Percentiles rank a stretch among this genome's conserved stretches.
Conservation (phyloP, 2,888 invertebrate species). For the Drosophila mayaguana region DNA sequence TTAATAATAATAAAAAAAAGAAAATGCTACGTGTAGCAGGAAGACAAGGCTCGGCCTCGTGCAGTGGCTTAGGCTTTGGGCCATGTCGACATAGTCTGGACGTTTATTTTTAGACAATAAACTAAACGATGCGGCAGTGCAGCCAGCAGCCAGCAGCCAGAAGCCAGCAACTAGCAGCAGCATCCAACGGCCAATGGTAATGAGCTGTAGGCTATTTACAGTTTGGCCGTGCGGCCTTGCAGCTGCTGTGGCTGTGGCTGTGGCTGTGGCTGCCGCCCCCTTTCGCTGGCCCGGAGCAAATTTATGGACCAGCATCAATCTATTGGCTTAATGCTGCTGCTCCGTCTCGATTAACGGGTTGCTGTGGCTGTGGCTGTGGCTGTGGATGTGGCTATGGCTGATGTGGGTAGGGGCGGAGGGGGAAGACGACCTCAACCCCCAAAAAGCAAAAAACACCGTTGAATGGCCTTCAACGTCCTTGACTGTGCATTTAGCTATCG, state of each 20-base stretch:
- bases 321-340: conserved; percentile 60
- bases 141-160: conserved; percentile 31
- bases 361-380: conserved; percentile 4
- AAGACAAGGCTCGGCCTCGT: conserved; percentile 37
- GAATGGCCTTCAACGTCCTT: conserved; percentile 81
- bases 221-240: conserved; percentile 68
- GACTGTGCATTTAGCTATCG: conserved; percentile 62
- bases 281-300: conserved; percentile 47
- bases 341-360: conserved; percentile 59
- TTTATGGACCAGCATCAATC: conserved; percentile 75
- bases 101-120: conserved; percentile 77
- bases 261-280: conserved; percentile 28
- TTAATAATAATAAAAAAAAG: conserved; percentile 77
- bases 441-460: conserved; percentile 60
- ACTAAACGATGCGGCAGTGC: conserved; percentile 57
- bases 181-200: conserved; percentile 69
- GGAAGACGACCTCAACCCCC: conserved; percentile 54
- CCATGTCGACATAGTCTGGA: conserved; percentile 38
- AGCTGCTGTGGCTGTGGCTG: conserved; percentile 28
- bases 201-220: conserved; percentile 78
- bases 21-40: conserved; percentile 45
- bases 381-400: not conserved
- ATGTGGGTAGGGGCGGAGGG: not conserved
- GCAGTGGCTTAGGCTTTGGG: conserved; percentile 27
- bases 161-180: conserved; percentile 29